phyloP scores from a whole-genome alignment of 2,797 vertebrate species.

The Brachyrhaphis roseni region DNA sequence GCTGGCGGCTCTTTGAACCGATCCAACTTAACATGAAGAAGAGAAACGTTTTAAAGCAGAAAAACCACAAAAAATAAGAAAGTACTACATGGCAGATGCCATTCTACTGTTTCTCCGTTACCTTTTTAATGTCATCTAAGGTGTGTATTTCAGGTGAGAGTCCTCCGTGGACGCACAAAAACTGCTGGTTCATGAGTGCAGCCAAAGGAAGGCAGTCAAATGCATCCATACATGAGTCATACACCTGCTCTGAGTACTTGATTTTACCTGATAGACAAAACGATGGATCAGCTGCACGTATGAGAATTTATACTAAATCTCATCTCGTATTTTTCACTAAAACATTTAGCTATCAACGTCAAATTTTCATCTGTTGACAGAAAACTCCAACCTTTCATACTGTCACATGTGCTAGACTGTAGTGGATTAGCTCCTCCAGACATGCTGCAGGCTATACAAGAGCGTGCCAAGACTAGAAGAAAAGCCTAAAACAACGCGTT shows the following conservation, averaged over 20 bases:
- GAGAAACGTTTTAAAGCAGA: neutral
- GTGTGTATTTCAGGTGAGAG: conserved; percentile 87
- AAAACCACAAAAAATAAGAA: neutral
- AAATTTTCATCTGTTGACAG: conserved; percentile 5
- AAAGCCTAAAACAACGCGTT: conserved; percentile 2
- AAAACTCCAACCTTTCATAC: conserved; percentile 11
- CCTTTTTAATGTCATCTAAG: conserved; percentile 88
- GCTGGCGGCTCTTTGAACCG: conserved; percentile 87
- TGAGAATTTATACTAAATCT: neutral
- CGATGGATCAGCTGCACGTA: conserved; percentile 1
- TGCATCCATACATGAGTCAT: conserved; percentile 87
- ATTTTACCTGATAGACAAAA: conserved; percentile 82
- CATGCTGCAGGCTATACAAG: conserved; percentile 19
- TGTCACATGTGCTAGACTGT: conserved; percentile 22
- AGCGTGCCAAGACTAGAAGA: conserved; percentile 23
- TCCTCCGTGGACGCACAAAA: conserved; percentile 86
- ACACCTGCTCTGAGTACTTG: conserved; percentile 89
- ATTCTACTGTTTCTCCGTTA: conserved; percentile 29
- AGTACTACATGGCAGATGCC: neutral
- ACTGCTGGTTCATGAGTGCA: conserved; percentile 88
- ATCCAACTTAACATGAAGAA: conserved; percentile 75
- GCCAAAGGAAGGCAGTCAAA: conserved; percentile 88
- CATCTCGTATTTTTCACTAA: neutral
- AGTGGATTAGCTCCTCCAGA: conserved; percentile 17
- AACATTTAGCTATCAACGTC: neutral